Evolutionary conservation across 2,888 invertebrate genomes (phyloP).

Genomic region (Idaea straminata): DNA sequence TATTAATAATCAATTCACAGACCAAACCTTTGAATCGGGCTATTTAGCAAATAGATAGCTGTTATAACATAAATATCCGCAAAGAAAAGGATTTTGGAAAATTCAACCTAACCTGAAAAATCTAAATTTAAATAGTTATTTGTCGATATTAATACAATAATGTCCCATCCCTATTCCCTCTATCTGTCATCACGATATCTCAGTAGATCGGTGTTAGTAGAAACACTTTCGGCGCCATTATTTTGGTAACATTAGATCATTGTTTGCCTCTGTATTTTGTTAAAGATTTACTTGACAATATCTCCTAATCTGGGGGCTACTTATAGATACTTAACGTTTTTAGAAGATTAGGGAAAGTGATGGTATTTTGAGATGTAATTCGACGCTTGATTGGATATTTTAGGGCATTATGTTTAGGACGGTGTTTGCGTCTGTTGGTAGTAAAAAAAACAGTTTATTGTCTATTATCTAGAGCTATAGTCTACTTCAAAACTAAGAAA

Average conservation of each 20-base stretch:
- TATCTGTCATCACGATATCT: constrained; percentile 23
- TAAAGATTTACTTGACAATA: constrained; percentile 19
- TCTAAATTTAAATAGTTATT: too few relatives aligned
- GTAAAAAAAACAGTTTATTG: neutral
- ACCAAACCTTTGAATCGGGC: too few relatives aligned
- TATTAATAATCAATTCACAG: too few relatives aligned
- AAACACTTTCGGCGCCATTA: constrained; percentile 58
- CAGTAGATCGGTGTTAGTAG: constrained; percentile 48
- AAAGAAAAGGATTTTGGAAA: too few relatives aligned
- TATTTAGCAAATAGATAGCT: too few relatives aligned
- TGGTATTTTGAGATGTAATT: constrained; percentile 5
- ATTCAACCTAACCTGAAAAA: too few relatives aligned
- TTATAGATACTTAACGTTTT: constrained; percentile 27
- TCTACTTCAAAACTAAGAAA: neutral
- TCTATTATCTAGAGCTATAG: neutral
- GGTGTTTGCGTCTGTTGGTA: neutral
- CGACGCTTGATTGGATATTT: constrained; percentile 4
- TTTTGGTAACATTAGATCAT: constrained; percentile 49
- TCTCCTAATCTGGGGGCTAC: constrained; percentile 17
- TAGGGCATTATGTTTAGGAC: constrained; percentile 1
- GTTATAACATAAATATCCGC: too few relatives aligned
- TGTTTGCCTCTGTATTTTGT: constrained; percentile 37
- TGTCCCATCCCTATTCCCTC: constrained; percentile 18
- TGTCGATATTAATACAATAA: constrained; percentile 4
- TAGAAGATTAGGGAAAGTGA: constrained; percentile 10